phyloP scores from a whole-genome alignment of 2,797 vertebrate genomes.

The Tragelaphus eurycerus region DNA sequence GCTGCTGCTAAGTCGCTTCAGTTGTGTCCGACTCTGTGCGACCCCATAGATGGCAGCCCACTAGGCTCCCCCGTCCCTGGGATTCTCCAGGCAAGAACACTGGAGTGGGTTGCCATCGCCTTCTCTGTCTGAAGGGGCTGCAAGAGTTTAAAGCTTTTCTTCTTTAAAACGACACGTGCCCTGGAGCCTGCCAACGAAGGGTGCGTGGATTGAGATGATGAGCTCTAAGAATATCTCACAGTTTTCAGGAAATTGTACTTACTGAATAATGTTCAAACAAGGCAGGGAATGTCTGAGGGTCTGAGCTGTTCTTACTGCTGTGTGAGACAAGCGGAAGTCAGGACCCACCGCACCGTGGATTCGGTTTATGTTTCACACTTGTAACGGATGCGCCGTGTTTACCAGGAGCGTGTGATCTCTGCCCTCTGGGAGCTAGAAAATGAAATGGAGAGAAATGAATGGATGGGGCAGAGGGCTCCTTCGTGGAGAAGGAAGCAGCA shows the following conservation, averaged over 20 bases:
- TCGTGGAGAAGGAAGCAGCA: too few relatives aligned
- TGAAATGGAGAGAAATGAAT: neutral
- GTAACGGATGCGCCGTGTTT: too few relatives aligned
- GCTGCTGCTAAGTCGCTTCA: too few relatives aligned
- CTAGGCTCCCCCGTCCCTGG: too few relatives aligned
- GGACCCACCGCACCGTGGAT: too few relatives aligned
- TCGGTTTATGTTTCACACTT: neutral
- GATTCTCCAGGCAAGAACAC: too few relatives aligned
- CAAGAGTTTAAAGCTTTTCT: neutral
- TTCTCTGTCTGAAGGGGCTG: too few relatives aligned
- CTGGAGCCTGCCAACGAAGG: neutral
- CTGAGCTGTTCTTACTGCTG: neutral
- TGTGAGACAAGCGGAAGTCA: fast-evolving
- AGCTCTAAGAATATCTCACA: neutral
- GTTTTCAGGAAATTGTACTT: neutral
- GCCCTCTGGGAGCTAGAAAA: neutral
- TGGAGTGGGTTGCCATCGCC: too few relatives aligned
- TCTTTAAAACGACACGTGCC: neutral
- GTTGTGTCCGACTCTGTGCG: too few relatives aligned
- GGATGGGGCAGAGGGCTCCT: too few relatives aligned
- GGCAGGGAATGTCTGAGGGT: neutral
- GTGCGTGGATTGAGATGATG: neutral
- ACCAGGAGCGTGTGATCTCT: neutral
- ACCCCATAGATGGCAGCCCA: too few relatives aligned
- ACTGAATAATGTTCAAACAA: neutral